Evolutionary conservation across 2,797 vertebrate genomes (phyloP).

Genomic region (Poecile montanus): DNA sequence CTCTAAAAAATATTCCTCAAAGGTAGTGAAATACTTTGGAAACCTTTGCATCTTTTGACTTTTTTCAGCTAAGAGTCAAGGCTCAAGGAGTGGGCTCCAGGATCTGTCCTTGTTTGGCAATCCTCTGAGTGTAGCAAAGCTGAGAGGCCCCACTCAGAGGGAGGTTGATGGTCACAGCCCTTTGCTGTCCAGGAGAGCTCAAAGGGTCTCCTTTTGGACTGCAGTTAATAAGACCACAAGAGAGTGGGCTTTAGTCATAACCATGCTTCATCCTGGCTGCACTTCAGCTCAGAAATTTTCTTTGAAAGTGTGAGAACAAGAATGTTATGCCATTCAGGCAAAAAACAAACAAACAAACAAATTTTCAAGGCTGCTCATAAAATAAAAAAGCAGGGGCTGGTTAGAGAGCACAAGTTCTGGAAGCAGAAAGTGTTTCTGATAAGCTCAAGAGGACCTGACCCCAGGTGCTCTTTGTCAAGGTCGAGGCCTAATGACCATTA

Average conservation of each 20-base stretch:
- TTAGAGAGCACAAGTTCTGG: neutral
- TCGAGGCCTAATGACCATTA: rapidly evolving
- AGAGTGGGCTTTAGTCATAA: neutral
- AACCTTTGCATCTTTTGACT: neutral
- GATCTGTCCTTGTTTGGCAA: neutral
- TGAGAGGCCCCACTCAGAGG: neutral
- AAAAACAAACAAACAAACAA: neutral
- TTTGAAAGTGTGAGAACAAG: neutral
- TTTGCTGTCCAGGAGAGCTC: neutral
- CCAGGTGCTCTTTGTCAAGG: neutral
- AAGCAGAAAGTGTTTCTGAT: neutral
- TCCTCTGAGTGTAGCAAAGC: neutral
- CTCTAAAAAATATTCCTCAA: neutral
- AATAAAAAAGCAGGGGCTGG: neutral
- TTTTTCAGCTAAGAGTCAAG: neutral
- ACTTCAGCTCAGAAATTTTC: neutral
- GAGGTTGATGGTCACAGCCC: neutral
- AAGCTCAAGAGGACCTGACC: neutral
- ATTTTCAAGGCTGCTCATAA: neutral
- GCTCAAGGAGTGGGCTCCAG: neutral
- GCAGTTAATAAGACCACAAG: neutral
- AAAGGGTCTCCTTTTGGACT: neutral
- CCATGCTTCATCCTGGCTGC: neutral
- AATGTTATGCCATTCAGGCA: neutral
- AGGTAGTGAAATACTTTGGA: neutral